These are phyloP conservation scores for Lithophane leautieri DNA, from an alignment of 2,888 invertebrate genomes.

Conservation along the genomic window DNA sequence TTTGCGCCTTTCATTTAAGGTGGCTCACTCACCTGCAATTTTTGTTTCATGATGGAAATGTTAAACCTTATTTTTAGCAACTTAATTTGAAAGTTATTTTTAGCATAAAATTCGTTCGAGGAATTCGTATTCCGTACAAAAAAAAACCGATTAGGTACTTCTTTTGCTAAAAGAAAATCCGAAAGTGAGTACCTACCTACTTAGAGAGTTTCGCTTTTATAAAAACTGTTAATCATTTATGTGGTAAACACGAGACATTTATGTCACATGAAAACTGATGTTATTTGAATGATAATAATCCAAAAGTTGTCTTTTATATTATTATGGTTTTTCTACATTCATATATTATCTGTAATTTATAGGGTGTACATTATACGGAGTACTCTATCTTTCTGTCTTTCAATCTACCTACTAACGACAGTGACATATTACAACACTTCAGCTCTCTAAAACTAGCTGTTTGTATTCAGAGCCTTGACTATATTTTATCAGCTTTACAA, in stretches of 20 bases:
- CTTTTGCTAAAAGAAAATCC: neutral
- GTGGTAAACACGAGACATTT: neutral
- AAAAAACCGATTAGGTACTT: neutral
- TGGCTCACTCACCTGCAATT: neutral
- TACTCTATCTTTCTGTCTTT: neutral
- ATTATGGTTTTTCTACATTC: neutral
- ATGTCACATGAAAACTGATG: neutral
- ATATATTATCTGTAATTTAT: neutral
- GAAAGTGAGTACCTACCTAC: neutral
- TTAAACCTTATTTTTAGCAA: neutral
- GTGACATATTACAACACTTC: neutral
- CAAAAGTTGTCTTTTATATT: neutral
- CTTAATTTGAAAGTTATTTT: neutral
- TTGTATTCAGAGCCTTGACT: neutral
- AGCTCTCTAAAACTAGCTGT: neutral
- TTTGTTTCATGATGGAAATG: neutral
- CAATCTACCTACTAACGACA: too few relatives aligned
- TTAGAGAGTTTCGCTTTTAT: neutral
- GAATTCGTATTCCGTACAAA: neutral
- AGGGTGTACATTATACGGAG: neutral
- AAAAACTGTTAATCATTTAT: neutral
- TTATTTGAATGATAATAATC: neutral
- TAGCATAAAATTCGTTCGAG: neutral
- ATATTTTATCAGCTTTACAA: constrained; percentile 24
- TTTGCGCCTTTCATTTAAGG: neutral